Base-by-base conservation (phyloP, 2,797 vertebrate genomes). In the Florisuga fusca region DNA sequence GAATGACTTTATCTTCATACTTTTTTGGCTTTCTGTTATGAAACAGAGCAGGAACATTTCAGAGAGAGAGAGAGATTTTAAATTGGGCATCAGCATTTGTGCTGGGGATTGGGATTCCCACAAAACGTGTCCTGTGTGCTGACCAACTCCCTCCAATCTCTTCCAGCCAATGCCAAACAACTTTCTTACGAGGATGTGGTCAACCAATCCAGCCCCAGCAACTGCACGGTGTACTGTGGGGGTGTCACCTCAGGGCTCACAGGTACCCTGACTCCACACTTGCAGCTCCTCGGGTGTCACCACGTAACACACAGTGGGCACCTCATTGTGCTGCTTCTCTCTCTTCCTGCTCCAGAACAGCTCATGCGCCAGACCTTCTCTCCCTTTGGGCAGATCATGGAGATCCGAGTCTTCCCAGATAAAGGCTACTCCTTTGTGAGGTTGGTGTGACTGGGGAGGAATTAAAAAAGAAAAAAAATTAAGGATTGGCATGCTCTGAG, bases 351-450 rank as follows among this genome's bases (percentile, higher is more conserved):
- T 97, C 95, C 97, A 99, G 99, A 99, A 94, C 99, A 99, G 98
- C 98, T 99, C 89, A 99, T 99, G 99, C 99, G 99, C 96, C 99
- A 99, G 98, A 99, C 99, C 63, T 99, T 99, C 97, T 99, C 99
- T 43, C 98, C 98, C 17, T 99, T 99, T 69, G 99, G 99, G 87
- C 99, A 99, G 98, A 99, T 99, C 97, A 98, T 99, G 99, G 99
- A 99, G 96, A 99, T 99, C 94, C 95, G 99, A 92, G 99, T 99
- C 95, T 99, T 99, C 97, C 99, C 99, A 5, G 99, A 99, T 97
- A 99, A 99, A 98, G 99, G 99, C 64, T 99, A 99, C 97, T 99
- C 99, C 63, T 99, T 99, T 83, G 98, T 99, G 96, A 98, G 99
- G 99, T 99, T 17, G 45, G 45, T 45, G 45, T 45, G 45, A 45